These are phyloP conservation scores for Butorides virescens DNA, from an alignment of 2,113 vertebrate genomes.

Conservation along the genomic window DNA sequence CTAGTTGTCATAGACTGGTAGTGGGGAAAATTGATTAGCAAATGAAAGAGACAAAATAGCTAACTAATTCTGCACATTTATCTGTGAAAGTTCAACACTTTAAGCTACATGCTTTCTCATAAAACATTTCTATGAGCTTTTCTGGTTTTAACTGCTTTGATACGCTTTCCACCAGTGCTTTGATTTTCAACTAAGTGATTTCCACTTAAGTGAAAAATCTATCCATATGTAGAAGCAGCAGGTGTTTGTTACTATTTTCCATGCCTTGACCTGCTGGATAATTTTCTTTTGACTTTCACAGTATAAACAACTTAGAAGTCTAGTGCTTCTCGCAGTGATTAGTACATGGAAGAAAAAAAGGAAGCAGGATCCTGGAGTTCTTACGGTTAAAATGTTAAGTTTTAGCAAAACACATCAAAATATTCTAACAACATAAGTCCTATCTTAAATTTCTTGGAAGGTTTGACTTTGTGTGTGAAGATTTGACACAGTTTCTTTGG, in stretches of 20 bases:
- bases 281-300: neutral
- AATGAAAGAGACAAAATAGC: conserved; percentile 51
- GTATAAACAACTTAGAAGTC: neutral
- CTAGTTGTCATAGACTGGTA: conserved; percentile 40
- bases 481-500: conserved; percentile 9
- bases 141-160: conserved; percentile 12
- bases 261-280: neutral
- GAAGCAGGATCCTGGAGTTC: neutral
- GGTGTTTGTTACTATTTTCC: conserved; percentile 42
- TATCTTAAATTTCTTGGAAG: neutral
- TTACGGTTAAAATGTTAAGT: neutral
- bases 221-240: conserved; percentile 20
- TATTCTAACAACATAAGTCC: neutral
- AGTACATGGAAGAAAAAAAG: neutral
- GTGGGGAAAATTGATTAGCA: conserved; percentile 62
- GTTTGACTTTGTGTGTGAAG: neutral
- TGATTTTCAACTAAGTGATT: conserved; percentile 37
- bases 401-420: neutral
- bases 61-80: conserved; percentile 56
- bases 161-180: neutral
- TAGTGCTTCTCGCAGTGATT: neutral
- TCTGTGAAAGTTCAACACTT: conserved; percentile 39
- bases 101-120: conserved; percentile 20
- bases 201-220: conserved; percentile 45
- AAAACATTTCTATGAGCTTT: conserved; percentile 23